Evolutionary conservation across 2,888 invertebrate species (phyloP), one percentile per base, ranked within the genome.

Genomic region (Dynastes maya): DNA sequence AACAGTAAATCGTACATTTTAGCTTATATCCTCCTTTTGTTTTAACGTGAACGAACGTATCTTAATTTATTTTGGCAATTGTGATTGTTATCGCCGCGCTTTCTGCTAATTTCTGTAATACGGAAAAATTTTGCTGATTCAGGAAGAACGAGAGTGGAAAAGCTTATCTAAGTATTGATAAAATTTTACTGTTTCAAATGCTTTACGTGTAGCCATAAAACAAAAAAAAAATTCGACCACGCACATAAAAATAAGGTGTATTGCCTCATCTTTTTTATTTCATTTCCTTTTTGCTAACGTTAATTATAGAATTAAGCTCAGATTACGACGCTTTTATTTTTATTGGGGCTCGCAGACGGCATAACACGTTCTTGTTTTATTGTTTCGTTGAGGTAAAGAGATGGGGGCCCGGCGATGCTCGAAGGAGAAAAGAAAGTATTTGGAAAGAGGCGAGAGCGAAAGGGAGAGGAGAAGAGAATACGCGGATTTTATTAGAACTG

Each of bases 311-410:
- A 72, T 72, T 72, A 72, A 72, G 72, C 58, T 72, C 72, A 72
- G 72, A 72, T 72, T 72, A 72, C 72, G 72, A 72, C 72, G 58
- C 72, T 72, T 72, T 72, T 72, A 72, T 72, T 72, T 72, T 72
- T 72, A 72, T 72, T 72, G 72, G 58, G 58, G 58, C 37, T 72
- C 58, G 72, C 72, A 61, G 58, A 72, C 72, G 37, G 72, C 72
- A 72, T 72, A 72, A 72, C 72, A 72, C 72, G 72, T 72, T 72
- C 72, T 72, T 72, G 72, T 72, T 72, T 72, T 72, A 72, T 72
- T 61, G 72, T 72, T 72, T 72, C 72, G 72, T 72, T 58, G 72
- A 72, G 72, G 72, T 72, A 61, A 72, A 58, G 72, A 58, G 72
- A 55, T 37, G 72, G 53, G 32, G 53, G 55, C 27, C 32, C 8